phyloP scores from a whole-genome alignment of 2,797 vertebrate genomes.

The Acropternis orthonyx region DNA sequence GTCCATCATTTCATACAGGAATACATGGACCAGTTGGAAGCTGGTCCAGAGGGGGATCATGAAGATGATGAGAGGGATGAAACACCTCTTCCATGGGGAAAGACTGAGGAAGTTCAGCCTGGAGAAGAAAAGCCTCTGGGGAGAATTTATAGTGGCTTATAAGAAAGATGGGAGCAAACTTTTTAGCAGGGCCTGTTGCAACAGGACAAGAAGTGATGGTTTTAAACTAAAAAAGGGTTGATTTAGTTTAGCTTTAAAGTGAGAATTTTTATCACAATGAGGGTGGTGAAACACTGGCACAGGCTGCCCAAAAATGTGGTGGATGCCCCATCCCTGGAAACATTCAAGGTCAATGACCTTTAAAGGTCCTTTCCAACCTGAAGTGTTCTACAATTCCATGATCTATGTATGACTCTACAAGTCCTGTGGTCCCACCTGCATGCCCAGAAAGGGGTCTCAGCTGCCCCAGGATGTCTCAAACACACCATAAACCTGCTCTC shows the following conservation, averaged over 20 bases:
- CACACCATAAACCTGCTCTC: background rate
- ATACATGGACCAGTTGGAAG: background rate
- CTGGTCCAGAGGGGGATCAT: background rate
- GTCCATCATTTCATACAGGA: background rate
- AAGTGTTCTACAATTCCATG: background rate
- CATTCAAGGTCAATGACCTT: background rate
- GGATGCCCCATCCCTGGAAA: background rate
- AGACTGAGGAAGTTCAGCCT: background rate
- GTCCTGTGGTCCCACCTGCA: background rate
- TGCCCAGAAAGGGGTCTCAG: background rate
- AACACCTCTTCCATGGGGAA: accelerated
- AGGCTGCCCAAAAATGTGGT: background rate
- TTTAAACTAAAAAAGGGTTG: background rate
- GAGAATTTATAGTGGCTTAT: accelerated
- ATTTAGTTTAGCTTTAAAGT: background rate
- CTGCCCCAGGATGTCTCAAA: background rate
- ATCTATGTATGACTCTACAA: too few relatives aligned
- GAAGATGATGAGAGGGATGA: background rate
- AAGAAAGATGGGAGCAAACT: background rate
- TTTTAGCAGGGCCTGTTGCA: background rate
- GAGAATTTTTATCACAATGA: background rate
- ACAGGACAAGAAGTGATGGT: too few relatives aligned
- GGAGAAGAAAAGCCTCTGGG: background rate
- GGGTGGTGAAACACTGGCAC: background rate
- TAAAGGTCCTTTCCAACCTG: background rate